Base-by-base conservation (phyloP, 2,113 vertebrate species). In the Notothenia rossii region DNA sequence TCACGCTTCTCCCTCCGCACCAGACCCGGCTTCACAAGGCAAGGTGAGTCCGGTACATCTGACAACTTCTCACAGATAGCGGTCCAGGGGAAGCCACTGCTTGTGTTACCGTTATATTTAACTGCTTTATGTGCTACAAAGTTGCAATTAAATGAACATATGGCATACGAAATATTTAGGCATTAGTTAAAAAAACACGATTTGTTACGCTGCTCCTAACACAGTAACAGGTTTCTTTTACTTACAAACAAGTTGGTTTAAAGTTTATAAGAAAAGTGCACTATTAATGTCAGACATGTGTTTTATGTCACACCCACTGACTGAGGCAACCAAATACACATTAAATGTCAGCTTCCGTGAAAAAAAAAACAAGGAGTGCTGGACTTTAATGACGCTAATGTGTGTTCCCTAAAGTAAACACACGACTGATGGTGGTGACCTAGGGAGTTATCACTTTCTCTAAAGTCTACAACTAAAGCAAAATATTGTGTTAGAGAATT, bases 11-110 rank as follows among this genome's bases (percentile, higher is more conserved):
- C 72, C 33, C 73, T 51, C 18, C 33, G 50, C 85, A 46, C 53
- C 72, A 67, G 66, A 78, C 73, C 82, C 83, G 86, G 72, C 77
- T 79, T 45, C 84, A 61, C 61, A 14, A 76, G 70, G 72, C 83
- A 68, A 93, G 88, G 87, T 92, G 85, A 89, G 91, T 72, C 1
- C 61, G 1, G 45, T 7, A 15, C 50, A 50, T 18, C 60, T 5
- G 48, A 43, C 5, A 0, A 20, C 18, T 36, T 2, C 0, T 40
- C 46, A 51, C 0, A 50, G 17, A 51, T 7, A 20, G 8, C 0
- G 1, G 51, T 3, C 45, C 8, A 15, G 43, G 3, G 18, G 3
- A 2, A 55, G 5, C 15, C 2, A 2, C 6, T 3, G 12, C 36
- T 33, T 7, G 15, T 9, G 4, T 53, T n/a, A 7, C 45, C 10